Evolutionary conservation across 2,888 invertebrate species (phyloP), one percentile per base, ranked within the genome.

Genomic region (Cantharis flavilabris): DNA sequence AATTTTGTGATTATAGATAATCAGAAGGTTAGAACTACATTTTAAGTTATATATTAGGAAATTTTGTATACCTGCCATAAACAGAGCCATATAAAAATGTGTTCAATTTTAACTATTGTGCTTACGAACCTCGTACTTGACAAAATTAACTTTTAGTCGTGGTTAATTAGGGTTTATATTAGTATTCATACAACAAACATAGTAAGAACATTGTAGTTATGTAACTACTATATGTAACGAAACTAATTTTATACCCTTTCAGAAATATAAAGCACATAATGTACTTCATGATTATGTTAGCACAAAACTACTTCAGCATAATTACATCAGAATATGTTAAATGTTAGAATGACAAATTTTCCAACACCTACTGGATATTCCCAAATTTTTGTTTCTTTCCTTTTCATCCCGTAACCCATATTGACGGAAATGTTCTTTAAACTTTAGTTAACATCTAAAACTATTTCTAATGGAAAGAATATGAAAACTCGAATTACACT

Each of bases 381-480:
- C 74, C 77, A 77, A 64, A 74, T 64, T 69, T 76, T 77, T 18
- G 74, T 74, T 77, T 77, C 77, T 30, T 74, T 77, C 30, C 63
- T 71, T 65, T 74, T 73, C 63, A 30, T 67, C 64, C 77, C 74
- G 70, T 71, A 77, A 14, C 62, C 77, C 74, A 74, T 73, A 14
- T 72, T 49, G n/a, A 49, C 49, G 49, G n/a, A 49, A n/a, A n/a
- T 49, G 49, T 49, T 49, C 49, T 49, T n/a, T 49, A 49, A 5
- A 49, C 49, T 49, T 49, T 49, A 49, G n/a, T 49, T 7, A 49
- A 49, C 49, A 49, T 49, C 4, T 49, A n/a, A 49, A 49, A n/a
- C n/a, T 49, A n/a, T n/a, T 49, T 49, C 3, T n/a, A 49, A 49
- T 49, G 49, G 49, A 49, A 49, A 49, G 49, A n/a, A 33, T n/a